These are phyloP conservation scores for Rhodophaea formosa DNA, from an alignment of 2,888 invertebrate genomes.

Conservation along the genomic window DNA sequence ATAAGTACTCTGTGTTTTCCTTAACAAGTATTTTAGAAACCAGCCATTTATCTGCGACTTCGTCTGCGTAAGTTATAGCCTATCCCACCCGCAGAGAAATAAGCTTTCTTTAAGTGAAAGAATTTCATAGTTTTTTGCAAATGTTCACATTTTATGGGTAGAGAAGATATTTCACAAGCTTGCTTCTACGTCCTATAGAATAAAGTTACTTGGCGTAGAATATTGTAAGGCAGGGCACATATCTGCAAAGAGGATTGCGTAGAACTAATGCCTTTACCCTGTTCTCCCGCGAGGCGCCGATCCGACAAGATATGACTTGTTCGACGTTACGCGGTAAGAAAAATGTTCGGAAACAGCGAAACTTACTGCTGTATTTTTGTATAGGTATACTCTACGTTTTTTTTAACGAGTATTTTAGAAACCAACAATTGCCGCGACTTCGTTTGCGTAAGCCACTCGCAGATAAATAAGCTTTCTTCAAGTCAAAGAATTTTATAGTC, in stretches of 20 bases:
- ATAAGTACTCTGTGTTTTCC: neutral
- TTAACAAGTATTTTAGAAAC: too few relatives aligned
- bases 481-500: too few relatives aligned
- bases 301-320: conserved; percentile 20
- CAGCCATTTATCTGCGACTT: too few relatives aligned
- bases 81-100: too few relatives aligned
- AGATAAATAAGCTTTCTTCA: too few relatives aligned
- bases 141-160: too few relatives aligned
- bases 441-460: too few relatives aligned
- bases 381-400: neutral
- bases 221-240: conserved; percentile 3
- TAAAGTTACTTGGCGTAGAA: neutral
- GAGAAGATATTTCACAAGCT: too few relatives aligned
- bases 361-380: neutral
- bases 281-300: conserved; percentile 2
- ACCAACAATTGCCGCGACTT: too few relatives aligned
- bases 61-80: too few relatives aligned
- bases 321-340: neutral
- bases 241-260: conserved; percentile 1
- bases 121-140: too few relatives aligned
- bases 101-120: too few relatives aligned
- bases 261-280: conserved; percentile 5
- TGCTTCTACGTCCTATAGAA: neutral
- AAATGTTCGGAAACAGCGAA: neutral
- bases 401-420: neutral